Percentiles rank a stretch among this genome's conserved stretches.
These are phyloP conservation scores for Acrossocheilus wenchowensis DNA, from an alignment of 2,797 vertebrate species.

Conservation along the genomic window DNA sequence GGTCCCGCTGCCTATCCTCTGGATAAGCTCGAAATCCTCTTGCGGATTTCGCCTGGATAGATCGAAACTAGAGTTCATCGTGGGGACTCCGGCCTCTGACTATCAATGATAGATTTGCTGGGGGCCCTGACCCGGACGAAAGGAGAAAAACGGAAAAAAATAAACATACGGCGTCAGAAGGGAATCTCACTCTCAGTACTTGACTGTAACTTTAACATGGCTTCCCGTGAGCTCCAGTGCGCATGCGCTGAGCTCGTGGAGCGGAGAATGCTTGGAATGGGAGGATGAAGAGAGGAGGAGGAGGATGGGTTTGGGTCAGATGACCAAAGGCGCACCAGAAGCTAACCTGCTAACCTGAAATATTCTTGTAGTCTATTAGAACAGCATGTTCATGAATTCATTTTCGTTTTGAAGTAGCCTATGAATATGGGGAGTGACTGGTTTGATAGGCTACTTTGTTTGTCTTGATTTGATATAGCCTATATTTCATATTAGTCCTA, in stretches of 20 bases:
- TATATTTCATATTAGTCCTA: not conserved
- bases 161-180: slow-evolving; percentile 35
- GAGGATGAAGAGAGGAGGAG: slow-evolving; percentile 36
- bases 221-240: slow-evolving; percentile 66
- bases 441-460: not conserved
- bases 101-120: slow-evolving; percentile 2
- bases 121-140: slow-evolving; percentile 50
- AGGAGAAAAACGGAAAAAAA: slow-evolving; percentile 14
- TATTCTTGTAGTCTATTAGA: not conserved
- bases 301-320: slow-evolving; percentile 16
- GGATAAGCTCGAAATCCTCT: slow-evolving; percentile 89
- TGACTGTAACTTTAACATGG: slow-evolving; percentile 77
- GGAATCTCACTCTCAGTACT: slow-evolving; percentile 55
- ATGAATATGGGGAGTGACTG: not conserved
- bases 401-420: not conserved
- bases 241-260: slow-evolving; percentile 53
- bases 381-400: not conserved
- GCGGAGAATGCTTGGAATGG: slow-evolving; percentile 49
- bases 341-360: not conserved
- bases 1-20: slow-evolving; percentile 87
- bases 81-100: slow-evolving; percentile 40
- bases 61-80: slow-evolving; percentile 77
- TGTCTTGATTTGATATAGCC: not conserved
- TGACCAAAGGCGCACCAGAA: not conserved
- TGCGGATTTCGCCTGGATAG: slow-evolving; percentile 86